A percentile compares a stretch with the other conserved stretches of the same genome.
These are phyloP conservation scores for Notocelia uddmanniana DNA, from an alignment of 2,888 invertebrate species.

Conservation along the genomic window DNA sequence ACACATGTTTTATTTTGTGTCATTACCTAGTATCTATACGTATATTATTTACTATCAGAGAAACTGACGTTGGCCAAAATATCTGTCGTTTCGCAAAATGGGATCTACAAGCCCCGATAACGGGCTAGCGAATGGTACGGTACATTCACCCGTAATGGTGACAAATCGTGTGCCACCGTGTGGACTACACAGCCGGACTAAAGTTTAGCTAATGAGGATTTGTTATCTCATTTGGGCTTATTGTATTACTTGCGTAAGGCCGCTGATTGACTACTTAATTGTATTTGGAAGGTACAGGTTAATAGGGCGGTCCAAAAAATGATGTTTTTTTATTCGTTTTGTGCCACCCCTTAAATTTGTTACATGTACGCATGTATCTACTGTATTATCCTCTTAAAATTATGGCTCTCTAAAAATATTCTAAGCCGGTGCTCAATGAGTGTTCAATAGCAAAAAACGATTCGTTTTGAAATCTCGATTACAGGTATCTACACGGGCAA, in stretches of 20 bases:
- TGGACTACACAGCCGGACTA: constrained; percentile 24
- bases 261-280: neutral
- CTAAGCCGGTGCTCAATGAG: too few relatives aligned
- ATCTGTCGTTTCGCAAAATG: neutral
- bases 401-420: too few relatives aligned
- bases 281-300: neutral
- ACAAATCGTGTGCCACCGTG: constrained; percentile 26
- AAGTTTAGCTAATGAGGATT: constrained; percentile 32
- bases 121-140: constrained; percentile 7
- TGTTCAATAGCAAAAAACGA: too few relatives aligned
- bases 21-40: neutral
- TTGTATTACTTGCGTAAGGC: neutral
- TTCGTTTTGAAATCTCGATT: too few relatives aligned
- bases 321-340: too few relatives aligned
- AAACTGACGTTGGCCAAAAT: neutral
- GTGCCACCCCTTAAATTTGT: too few relatives aligned
- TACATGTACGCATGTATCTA: too few relatives aligned
- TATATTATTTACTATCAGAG: neutral
- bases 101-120: constrained; percentile 12
- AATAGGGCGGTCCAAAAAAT: too few relatives aligned
- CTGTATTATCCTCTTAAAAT: too few relatives aligned
- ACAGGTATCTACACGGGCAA: too few relatives aligned
- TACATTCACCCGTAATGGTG: constrained; percentile 34
- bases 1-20: neutral
- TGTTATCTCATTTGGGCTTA: constrained; percentile 34